Base-by-base conservation (phyloP, 2,113 vertebrate species). In the Trochalopteron elliotii region DNA sequence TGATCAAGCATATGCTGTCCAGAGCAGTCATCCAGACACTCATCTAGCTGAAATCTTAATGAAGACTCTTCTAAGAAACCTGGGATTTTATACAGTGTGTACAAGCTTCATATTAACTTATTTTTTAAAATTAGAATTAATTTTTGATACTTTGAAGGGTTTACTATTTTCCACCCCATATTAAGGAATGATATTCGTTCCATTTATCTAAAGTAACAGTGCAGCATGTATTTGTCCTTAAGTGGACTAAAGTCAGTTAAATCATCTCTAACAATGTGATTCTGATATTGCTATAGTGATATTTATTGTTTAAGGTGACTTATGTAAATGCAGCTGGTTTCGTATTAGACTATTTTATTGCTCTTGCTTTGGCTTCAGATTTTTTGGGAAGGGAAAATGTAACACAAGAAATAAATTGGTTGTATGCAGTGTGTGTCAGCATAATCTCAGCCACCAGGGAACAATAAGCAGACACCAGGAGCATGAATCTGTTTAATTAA, bases 31-130 rank as follows among this genome's bases (percentile, higher is more conserved):
- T 85, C 99, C 99, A 0, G 99, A 99, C 93, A 99, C 99, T 22
- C 99, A 99, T 91, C 97, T 99, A 83, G 99, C 99, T 20, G 99
- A 99, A 98, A 99, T 99, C 94, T 96, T 99, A 75, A 99, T 99
- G 99, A 99, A 99, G 98, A 99, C 99, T 33, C 98, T 99, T 81
- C 98, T 99, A 65, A 98, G 99, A 97, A 99, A 99, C 97, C 97
- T 99, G 89, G 99, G 99, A 83, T 99, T 99, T 96, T 99, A 99
- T 85, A 99, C 99, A 11, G 99, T 99, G 96, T 97, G 98, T 98
- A 79, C 33, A 53, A 23, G 11, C 23, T 65, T 89, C 44, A 8
- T 60, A 37, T 35, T 56, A 16, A 22, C 57, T 45, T 18, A 2
- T 31, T 40, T 68, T 67, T 65, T n/a, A 2, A 37, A 35, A 50